Base-by-base conservation (phyloP, 2,888 invertebrate genomes). In the Agrochola macilenta region DNA sequence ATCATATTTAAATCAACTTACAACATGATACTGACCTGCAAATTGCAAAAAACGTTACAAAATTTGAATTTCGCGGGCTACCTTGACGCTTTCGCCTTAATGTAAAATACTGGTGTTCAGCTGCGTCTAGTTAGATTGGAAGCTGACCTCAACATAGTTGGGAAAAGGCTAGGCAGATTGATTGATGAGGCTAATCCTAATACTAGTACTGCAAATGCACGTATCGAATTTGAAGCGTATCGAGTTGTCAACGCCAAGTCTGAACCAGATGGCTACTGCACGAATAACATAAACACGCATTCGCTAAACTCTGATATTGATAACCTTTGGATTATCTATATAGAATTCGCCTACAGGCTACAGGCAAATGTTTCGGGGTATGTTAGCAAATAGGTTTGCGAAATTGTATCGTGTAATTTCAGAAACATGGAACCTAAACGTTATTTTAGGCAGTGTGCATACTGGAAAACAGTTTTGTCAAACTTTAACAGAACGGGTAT, bases 271-370 rank as follows among this genome's bases (percentile, higher is more conserved):
- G 17, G 43, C n/a, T 52, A 46, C 26, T 52, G n/a, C 58, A 77
- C 68, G 49, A 82, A 54, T 46, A 74, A 23, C 39, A 52, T 68
- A 58, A 58, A 76, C 68, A 76, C 20, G 39, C 39, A 43, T 35
- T 63, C 30, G n/a, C 63, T 52, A 63, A 76, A 17, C 20, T 46
- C 35, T 58, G 57, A 54, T 69, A 76, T 76, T 82, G 79, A 79
- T 79, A 69, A 69, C 58, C 58, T 69, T 65, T 60, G 78, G 74
- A 88, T 83, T 85, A 88, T 79, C 81, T 78, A 80, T 87, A 76
- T 69, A 71, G 39, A 81, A 65, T 78, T 71, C 2, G 7, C 81
- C 78, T 58, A 11, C 81, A 52, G 74, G 64, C 58, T 23, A 58
- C 52, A 23, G 8, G 46, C 64, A 76, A 65, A 76, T 77, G 64